A percentile compares a stretch with the other conserved stretches of the same genome.
Evolutionary conservation across 2,797 vertebrate species (phyloP).

Genomic region (Acropternis orthonyx): DNA sequence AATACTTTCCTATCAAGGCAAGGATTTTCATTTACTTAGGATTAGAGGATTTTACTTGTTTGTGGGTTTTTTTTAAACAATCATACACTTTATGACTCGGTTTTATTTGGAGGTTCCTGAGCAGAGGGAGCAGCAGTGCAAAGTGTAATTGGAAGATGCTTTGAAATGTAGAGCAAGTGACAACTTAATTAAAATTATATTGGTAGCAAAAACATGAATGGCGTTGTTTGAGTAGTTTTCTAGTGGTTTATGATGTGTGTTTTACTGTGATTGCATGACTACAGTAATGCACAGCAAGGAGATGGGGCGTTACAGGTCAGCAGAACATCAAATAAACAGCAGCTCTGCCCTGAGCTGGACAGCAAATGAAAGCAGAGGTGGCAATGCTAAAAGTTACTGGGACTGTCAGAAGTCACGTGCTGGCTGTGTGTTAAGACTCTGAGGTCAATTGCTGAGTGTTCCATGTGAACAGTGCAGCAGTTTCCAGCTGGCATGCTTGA

Average conservation of each 20-base stretch:
- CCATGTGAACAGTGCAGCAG: background rate
- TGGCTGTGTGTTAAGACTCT: background rate
- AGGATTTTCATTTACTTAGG: slow-evolving; percentile 74
- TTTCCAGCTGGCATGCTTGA: background rate
- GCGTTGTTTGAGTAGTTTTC: background rate
- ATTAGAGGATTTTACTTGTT: slow-evolving; percentile 61
- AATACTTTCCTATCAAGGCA: slow-evolving; percentile 97
- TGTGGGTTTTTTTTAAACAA: background rate
- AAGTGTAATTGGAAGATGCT: slow-evolving; percentile 46
- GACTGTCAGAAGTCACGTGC: background rate
- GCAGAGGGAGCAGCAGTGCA: background rate
- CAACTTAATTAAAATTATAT: background rate
- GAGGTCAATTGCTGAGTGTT: background rate
- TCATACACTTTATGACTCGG: background rate
- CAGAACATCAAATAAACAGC: background rate
- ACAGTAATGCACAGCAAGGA: background rate
- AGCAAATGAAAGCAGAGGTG: background rate
- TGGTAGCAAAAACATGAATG: background rate
- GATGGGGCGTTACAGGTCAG: background rate
- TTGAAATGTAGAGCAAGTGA: background rate
- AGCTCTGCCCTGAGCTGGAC: background rate
- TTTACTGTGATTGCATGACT: background rate
- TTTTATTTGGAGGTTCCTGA: slow-evolving; percentile 15
- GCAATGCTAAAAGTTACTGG: background rate
- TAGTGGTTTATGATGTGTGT: background rate